Conservation (phyloP, 2,888 invertebrate genomes). For the Drosophila mimetica region DNA sequence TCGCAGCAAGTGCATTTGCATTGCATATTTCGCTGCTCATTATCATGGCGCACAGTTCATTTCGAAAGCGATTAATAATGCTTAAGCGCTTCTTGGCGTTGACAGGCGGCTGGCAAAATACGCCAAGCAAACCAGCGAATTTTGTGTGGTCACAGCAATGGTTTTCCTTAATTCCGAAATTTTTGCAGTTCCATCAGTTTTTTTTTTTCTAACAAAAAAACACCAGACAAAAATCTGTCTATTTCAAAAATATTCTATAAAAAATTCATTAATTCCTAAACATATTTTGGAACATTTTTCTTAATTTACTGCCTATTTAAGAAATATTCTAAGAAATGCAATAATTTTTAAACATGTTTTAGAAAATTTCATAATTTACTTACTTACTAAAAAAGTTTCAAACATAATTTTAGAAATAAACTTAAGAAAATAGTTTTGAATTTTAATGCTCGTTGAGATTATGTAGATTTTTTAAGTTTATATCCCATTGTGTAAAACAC, state of each 20-base stretch:
- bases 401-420: too few relatives aligned
- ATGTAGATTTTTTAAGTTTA: too few relatives aligned
- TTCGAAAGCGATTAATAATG: slow-evolving; percentile 77
- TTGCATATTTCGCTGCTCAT: slow-evolving; percentile 76
- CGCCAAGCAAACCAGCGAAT: slow-evolving; percentile 25
- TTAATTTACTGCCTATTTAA: too few relatives aligned
- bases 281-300: too few relatives aligned
- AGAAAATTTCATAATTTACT: too few relatives aligned
- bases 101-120: slow-evolving; percentile 63
- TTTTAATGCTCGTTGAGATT: too few relatives aligned
- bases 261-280: too few relatives aligned
- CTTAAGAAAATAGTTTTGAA: too few relatives aligned
- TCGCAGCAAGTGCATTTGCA: slow-evolving; percentile 30
- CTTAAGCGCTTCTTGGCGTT: slow-evolving; percentile 77
- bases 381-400: too few relatives aligned
- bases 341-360: too few relatives aligned
- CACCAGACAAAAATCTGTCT: not conserved
- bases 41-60: slow-evolving; percentile 75
- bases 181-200: not conserved
- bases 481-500: not conserved
- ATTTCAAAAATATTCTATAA: too few relatives aligned
- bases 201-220: not conserved
- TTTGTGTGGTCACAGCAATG: slow-evolving; percentile 16
- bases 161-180: not conserved
- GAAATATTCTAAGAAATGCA: too few relatives aligned